Conservation (phyloP, 2,888 invertebrate species). For the Cerastoderma edule region DNA sequence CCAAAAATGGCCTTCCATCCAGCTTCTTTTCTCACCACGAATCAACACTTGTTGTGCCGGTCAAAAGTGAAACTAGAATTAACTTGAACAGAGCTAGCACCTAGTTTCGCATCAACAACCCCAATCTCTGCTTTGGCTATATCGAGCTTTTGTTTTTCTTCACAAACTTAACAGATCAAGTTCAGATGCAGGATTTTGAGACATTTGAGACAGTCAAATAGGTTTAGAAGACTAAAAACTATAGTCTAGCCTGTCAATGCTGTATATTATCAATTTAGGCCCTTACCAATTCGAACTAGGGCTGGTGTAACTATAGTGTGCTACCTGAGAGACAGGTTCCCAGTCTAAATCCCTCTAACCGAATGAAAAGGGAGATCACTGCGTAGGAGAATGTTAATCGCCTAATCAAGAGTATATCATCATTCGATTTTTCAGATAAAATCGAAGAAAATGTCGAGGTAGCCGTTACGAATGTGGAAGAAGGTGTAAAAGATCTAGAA, state of each 20-base stretch:
- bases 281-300: neutral
- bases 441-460: neutral
- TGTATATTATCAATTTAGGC: neutral
- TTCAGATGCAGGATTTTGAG: no score
- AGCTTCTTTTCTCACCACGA: no score
- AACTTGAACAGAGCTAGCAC: no score
- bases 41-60: no score
- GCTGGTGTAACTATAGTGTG: neutral
- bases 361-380: neutral
- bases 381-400: neutral
- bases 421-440: neutral
- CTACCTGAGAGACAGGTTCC: neutral
- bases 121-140: no score
- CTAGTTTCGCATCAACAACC: no score
- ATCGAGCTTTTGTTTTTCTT: no score
- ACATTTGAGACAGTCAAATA: no score
- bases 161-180: no score
- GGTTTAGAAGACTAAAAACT: no score
- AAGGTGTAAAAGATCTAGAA: conserved; percentile 15
- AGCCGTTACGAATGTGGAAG: neutral
- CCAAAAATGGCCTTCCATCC: no score
- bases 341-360: neutral
- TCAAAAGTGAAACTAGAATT: no score
- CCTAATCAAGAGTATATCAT: neutral
- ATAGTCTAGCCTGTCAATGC: neutral